Evolutionary conservation across 2,113 vertebrate genomes (phyloP).

Genomic region (Dasyornis broadbenti): DNA sequence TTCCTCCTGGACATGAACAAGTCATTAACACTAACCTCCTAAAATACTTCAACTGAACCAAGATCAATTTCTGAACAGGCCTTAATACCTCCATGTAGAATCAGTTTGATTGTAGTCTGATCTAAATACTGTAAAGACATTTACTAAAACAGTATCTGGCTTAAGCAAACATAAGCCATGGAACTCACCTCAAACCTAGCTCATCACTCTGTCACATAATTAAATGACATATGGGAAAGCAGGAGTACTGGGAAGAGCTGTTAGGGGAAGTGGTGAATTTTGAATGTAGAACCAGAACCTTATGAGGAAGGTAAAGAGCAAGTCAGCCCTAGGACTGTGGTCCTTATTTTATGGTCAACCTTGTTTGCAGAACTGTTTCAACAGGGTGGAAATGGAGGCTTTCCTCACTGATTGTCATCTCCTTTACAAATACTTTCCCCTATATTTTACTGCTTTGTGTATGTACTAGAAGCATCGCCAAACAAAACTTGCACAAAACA

Average conservation of each 20-base stretch:
- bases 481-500: background rate
- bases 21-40: constrained; percentile 30
- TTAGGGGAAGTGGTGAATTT: background rate
- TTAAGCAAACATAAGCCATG: background rate
- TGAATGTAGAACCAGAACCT: background rate
- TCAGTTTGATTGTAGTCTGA: background rate
- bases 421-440: background rate
- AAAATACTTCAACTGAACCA: constrained; percentile 51
- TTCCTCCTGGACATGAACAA: constrained; percentile 39
- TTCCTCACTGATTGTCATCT: constrained; percentile 21
- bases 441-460: background rate
- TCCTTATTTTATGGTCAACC: constrained; percentile 4
- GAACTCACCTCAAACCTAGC: background rate
- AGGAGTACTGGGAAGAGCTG: background rate
- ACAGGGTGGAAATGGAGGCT: background rate
- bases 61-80: constrained; percentile 27
- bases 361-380: background rate
- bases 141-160: constrained; percentile 36
- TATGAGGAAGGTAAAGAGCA: background rate
- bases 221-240: background rate
- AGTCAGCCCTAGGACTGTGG: background rate
- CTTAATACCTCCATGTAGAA: background rate
- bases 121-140: background rate
- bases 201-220: background rate
- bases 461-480: background rate